Conservation (phyloP, 1,140 invertebrate genomes). For the Episyrphus balteatus region DNA sequence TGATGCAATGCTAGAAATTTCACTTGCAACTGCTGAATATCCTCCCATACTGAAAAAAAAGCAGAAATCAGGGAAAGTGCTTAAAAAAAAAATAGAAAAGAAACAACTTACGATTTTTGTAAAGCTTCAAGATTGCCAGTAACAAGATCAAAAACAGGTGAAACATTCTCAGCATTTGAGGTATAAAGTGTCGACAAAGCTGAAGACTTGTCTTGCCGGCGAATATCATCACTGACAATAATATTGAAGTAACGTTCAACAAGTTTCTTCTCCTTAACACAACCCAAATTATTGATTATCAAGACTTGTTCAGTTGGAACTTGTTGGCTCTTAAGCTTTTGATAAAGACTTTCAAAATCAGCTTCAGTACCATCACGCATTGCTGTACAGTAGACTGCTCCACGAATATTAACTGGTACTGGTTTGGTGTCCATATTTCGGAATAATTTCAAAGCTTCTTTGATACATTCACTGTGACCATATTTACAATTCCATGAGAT, state of each 20-base stretch:
- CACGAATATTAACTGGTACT: slow-evolving; percentile 43
- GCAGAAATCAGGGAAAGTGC: slow-evolving; percentile 1
- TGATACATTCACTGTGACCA: slow-evolving; percentile 38
- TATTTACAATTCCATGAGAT: slow-evolving; percentile 43
- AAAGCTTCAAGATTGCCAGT: slow-evolving; percentile 28
- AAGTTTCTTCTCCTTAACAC: slow-evolving; percentile 39
- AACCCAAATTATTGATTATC: slow-evolving; percentile 47
- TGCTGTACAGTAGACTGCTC: slow-evolving; percentile 46
- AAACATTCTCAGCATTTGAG: slow-evolving; percentile 36
- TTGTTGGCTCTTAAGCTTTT: slow-evolving; percentile 37
- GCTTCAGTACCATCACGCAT: slow-evolving; percentile 37
- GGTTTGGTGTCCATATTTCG: slow-evolving; percentile 10
- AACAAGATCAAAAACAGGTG: slow-evolving; percentile 40
- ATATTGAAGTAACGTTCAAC: slow-evolving; percentile 27
- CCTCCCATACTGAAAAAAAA: slow-evolving; percentile 27
- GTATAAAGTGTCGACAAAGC: slow-evolving; percentile 37
- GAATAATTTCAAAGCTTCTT: slow-evolving; percentile 23
- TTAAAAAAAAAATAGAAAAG: slow-evolving; percentile 1
- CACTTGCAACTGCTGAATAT: slow-evolving; percentile 33
- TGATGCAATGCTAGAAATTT: slow-evolving; percentile 37
- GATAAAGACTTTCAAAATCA: slow-evolving; percentile 43
- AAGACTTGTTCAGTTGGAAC: slow-evolving; percentile 44
- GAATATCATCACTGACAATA: slow-evolving; percentile 28
- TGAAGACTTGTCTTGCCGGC: slow-evolving; percentile 33
- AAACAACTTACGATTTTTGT: slow-evolving; percentile 37